Conservation (phyloP, 2,888 invertebrate species). For the Eupelmus urozonus region DNA sequence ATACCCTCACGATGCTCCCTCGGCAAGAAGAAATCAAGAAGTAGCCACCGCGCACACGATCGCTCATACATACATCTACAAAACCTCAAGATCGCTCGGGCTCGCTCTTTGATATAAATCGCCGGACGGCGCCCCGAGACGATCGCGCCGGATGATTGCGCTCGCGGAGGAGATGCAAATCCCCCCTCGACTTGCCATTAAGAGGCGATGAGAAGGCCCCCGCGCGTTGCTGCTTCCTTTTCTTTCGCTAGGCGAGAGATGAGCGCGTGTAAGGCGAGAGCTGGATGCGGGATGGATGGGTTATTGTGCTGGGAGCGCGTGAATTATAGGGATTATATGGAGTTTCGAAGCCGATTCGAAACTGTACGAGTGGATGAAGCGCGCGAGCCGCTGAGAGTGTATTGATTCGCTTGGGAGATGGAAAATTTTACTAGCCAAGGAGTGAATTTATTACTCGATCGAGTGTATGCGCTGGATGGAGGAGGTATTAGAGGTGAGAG, state of each 20-base stretch:
- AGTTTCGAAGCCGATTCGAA: conserved; percentile 5
- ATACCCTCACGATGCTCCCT: too few relatives aligned
- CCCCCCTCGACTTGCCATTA: conserved; percentile 24
- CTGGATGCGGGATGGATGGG: conserved; percentile 3
- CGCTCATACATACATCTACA: conserved; percentile 15
- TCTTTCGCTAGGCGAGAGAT: conserved; percentile 1
- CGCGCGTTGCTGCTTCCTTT: background rate
- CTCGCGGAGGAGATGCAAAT: conserved; percentile 46
- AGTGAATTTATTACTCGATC: background rate
- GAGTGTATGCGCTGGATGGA: too few relatives aligned
- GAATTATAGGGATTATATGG: conserved; percentile 20
- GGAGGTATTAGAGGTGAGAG: too few relatives aligned
- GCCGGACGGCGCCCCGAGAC: conserved; percentile 34
- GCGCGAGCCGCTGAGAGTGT: background rate
- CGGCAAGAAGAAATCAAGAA: background rate
- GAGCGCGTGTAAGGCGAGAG: background rate
- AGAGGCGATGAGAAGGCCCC: background rate
- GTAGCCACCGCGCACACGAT: background rate
- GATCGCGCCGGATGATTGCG: conserved; percentile 40
- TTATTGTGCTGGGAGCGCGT: conserved; percentile 30
- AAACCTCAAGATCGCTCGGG: conserved; percentile 21
- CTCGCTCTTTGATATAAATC: conserved; percentile 54
- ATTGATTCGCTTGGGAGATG: too few relatives aligned
- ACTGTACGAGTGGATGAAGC: background rate
- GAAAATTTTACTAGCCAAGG: background rate